Evolutionary conservation across 2,113 vertebrate genomes (phyloP), one percentile per base, ranked within the genome.

Genomic region (Isurus oxyrinchus): DNA sequence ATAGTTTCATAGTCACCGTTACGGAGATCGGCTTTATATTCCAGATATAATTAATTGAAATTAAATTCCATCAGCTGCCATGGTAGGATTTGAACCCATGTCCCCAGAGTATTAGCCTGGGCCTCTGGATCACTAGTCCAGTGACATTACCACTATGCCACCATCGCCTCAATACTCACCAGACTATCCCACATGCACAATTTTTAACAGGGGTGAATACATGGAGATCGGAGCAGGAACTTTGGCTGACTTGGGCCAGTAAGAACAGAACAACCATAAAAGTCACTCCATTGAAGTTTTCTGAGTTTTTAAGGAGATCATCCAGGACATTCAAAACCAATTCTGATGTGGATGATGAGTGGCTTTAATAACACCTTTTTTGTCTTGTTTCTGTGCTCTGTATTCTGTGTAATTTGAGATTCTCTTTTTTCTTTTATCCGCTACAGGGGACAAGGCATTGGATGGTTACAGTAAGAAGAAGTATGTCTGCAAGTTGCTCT

Each of bases 401-500:
- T 13, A 0, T 59, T 57, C 2, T 35, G 86, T 61, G 57, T n/a
- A 61, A n/a, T 61, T 61, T 40, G 35, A 40, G 0, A 40, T 40
- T 23, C 44, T 96, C 88, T 63, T 2, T 93, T 40, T 35, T 91
- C 35, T 23, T 3, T 63, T 59, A 16, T 5, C 90, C 27, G 6
- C 11, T 44, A 19, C 96, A 98, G 99, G 99, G 35, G 99, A 99
- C 97, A 99, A 99, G 97, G 99, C 99, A 57, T 97, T 99, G 97
- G 99, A 99, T 11, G 99, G 99, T 96, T 99, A 99, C 97, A 99
- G 99, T 97, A 99, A 99, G 98, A 99, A 99, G 97, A 99, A 99
- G 91, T 99, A 99, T 3, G 99, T 99, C 49, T 99, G 99, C 97
- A 99, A 99, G 97, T 98, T 99, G 96, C 98, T 99, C 31, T 99